A percentile compares a stretch with the other conserved stretches of the same genome.
Conservation (phyloP, 1,140 invertebrate species). For the Triops longicaudatus region DNA sequence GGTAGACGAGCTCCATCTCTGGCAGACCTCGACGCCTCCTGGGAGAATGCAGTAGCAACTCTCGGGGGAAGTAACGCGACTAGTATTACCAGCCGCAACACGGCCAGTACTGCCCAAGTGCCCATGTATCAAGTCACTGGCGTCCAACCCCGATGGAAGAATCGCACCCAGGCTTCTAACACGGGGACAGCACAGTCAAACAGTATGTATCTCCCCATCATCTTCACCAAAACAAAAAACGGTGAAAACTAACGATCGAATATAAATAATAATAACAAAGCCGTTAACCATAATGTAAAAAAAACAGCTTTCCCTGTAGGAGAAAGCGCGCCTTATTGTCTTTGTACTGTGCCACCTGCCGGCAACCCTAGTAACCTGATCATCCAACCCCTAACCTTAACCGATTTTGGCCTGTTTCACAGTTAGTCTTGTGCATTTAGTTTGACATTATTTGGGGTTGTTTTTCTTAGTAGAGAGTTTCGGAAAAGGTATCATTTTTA, state of each 20-base stretch:
- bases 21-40: neutral
- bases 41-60: neutral
- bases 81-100: neutral
- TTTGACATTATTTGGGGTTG: no score
- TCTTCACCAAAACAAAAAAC: neutral
- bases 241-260: constrained; percentile 20
- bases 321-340: no score
- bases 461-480: no score
- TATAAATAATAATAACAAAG: neutral
- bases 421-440: no score
- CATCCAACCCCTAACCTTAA: no score
- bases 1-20: neutral
- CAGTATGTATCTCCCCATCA: neutral
- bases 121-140: neutral
- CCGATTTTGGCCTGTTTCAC: no score
- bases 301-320: no score
- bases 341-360: no score
- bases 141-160: neutral
- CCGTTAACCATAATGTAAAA: no score
- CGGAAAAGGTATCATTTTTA: no score
- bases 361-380: no score
- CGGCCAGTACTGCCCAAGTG: neutral
- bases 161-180: neutral
- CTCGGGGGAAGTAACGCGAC: neutral
- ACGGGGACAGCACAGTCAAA: neutral